phyloP scores from a whole-genome alignment of 53 echinoderm and acorn worm species.

The Hippasteria phrygiana region DNA sequence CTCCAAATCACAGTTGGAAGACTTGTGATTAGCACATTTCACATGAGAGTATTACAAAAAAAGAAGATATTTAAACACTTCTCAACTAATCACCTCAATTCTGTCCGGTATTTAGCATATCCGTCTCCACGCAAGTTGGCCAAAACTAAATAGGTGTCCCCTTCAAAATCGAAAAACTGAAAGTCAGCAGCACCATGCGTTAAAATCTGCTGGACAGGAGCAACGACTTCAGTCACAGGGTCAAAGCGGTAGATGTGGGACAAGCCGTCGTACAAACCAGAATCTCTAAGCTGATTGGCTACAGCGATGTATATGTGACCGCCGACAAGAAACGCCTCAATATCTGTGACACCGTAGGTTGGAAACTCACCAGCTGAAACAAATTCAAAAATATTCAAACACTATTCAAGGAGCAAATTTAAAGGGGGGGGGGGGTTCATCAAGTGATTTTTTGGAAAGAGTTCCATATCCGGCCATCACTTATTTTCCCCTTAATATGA shows the following conservation, averaged over 20 bases:
- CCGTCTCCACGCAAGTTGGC: conserved; percentile 69
- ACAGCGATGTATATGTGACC: conserved; percentile 70
- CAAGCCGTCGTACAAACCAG: conserved; percentile 30
- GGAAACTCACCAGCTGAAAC: conserved; percentile 47
- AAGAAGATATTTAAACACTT: too few species aligned
- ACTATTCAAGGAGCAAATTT: too few species aligned
- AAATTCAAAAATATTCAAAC: neutral
- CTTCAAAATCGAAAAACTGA: conserved; percentile 75
- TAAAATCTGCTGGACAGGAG: conserved; percentile 58
- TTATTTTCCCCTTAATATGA: too few species aligned
- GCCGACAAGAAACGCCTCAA: conserved; percentile 60
- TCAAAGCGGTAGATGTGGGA: conserved; percentile 79
- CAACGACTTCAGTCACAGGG: conserved; percentile 20
- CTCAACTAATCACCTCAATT: conserved; percentile 69
- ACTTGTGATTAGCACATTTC: too few species aligned
- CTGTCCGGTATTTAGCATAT: conserved; percentile 43
- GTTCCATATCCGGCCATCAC: too few species aligned
- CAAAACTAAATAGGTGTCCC: conserved; percentile 72
- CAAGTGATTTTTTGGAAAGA: too few species aligned
- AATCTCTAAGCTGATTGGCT: conserved; percentile 62
- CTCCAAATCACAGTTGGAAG: too few species aligned
- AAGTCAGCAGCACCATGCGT: conserved; percentile 76
- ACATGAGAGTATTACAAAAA: too few species aligned
- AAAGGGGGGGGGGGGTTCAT: too few species aligned
- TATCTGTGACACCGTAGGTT: conserved; percentile 69